Conservation (phyloP, 2,888 invertebrate species). For the Buathra laborator region DNA sequence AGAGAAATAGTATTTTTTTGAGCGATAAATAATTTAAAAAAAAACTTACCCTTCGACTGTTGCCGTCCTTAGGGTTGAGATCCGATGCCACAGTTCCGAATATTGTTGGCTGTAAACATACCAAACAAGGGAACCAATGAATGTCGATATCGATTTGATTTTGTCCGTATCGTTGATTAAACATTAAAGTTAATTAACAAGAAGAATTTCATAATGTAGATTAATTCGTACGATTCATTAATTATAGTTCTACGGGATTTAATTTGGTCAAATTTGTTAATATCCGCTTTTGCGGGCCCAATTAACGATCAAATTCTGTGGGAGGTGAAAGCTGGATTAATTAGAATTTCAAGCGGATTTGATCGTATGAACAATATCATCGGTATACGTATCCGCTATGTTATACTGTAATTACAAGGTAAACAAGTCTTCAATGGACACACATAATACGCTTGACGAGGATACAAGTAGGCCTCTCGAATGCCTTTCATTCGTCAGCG, state of each 20-base stretch:
- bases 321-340: neutral
- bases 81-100: constrained; percentile 89
- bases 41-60: constrained; percentile 87
- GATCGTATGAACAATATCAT: neutral
- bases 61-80: constrained; percentile 88
- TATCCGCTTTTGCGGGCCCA: neutral
- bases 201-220: neutral
- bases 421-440: neutral
- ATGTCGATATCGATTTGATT: neutral
- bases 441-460: neutral
- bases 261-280: neutral
- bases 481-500: neutral
- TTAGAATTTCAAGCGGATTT: neutral
- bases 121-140: constrained; percentile 57
- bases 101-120: constrained; percentile 88
- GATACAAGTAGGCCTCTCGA: neutral
- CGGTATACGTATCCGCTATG: neutral
- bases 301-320: neutral
- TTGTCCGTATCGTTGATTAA: neutral
- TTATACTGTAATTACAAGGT: neutral
- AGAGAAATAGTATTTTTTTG: neutral
- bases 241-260: neutral
- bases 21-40: neutral
- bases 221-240: neutral
- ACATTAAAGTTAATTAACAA: neutral